These are phyloP conservation scores for Mus caroli DNA, from an alignment of 2,797 vertebrate species.

Conservation along the genomic window DNA sequence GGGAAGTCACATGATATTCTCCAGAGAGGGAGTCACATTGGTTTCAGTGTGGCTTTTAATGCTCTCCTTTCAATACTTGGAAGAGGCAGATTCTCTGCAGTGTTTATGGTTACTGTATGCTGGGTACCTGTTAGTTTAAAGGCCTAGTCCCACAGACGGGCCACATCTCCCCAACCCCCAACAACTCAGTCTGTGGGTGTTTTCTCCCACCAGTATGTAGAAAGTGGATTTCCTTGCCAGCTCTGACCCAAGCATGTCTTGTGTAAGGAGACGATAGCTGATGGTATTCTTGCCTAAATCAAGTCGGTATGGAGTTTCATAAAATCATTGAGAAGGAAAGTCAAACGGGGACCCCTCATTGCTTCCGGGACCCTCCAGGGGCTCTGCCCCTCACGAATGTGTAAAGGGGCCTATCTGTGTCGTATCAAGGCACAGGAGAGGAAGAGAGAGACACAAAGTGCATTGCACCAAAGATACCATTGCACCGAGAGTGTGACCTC, in stretches of 20 bases:
- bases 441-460: background rate
- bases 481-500: background rate
- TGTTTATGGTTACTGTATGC: slow-evolving; percentile 83
- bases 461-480: background rate
- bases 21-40: slow-evolving; percentile 85
- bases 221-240: slow-evolving; percentile 66
- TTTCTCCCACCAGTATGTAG: slow-evolving; percentile 63
- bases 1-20: slow-evolving; percentile 85
- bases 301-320: slow-evolving; percentile 54
- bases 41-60: slow-evolving; percentile 85
- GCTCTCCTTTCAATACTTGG: slow-evolving; percentile 82
- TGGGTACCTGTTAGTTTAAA: slow-evolving; percentile 83
- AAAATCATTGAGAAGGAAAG: background rate
- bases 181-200: slow-evolving; percentile 37
- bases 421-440: background rate
- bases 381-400: background rate
- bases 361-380: background rate
- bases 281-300: slow-evolving; percentile 53
- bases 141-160: slow-evolving; percentile 78
- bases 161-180: background rate
- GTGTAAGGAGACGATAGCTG: slow-evolving; percentile 21
- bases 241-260: slow-evolving; percentile 49
- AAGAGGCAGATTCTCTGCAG: slow-evolving; percentile 78
- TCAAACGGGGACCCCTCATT: background rate
- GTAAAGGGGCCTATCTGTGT: background rate